Conservation (phyloP, 2,888 invertebrate species). For the Dinocampus coccinellae region DNA sequence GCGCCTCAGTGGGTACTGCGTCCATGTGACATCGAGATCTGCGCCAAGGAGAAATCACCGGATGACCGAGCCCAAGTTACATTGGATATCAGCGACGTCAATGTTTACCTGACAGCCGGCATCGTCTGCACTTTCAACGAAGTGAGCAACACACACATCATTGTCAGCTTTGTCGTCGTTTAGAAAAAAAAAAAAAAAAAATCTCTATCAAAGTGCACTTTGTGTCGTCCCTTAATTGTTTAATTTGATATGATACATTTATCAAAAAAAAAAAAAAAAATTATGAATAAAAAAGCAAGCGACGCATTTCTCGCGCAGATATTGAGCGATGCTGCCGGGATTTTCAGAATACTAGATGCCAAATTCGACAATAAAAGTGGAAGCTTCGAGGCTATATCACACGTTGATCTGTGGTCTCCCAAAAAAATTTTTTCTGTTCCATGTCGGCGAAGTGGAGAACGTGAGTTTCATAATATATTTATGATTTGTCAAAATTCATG, state of each 20-base stretch:
- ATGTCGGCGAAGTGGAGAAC: conserved; percentile 46
- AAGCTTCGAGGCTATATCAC: conserved; percentile 59
- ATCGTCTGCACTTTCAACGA: conserved; percentile 80
- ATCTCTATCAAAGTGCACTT: background rate
- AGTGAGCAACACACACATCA: conserved; percentile 54
- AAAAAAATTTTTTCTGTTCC: conserved; percentile 73
- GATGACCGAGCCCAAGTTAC: conserved; percentile 79
- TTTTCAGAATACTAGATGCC: conserved; percentile 69
- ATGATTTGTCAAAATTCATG: background rate
- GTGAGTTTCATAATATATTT: conserved; percentile 23
- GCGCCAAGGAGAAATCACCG: conserved; percentile 74
- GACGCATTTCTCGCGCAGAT: conserved; percentile 64
- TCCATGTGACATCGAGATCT: conserved; percentile 80
- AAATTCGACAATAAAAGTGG: conserved; percentile 53
- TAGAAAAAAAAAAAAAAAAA: conserved; percentile 23
- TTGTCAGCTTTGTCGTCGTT: conserved; percentile 27
- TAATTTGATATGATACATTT: conserved; percentile 3
- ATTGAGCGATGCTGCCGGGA: conserved; percentile 71
- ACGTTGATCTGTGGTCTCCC: conserved; percentile 80
- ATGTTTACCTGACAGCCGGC: conserved; percentile 80
- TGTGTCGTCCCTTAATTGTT: conserved; percentile 19
- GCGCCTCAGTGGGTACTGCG: conserved; percentile 74
- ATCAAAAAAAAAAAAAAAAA: background rate
- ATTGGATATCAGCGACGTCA: conserved; percentile 77
- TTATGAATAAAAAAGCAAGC: conserved; percentile 23